Evolutionary conservation across 2,888 invertebrate species (phyloP), one percentile per base, ranked within the genome.

Genomic region (Dynastes maya): DNA sequence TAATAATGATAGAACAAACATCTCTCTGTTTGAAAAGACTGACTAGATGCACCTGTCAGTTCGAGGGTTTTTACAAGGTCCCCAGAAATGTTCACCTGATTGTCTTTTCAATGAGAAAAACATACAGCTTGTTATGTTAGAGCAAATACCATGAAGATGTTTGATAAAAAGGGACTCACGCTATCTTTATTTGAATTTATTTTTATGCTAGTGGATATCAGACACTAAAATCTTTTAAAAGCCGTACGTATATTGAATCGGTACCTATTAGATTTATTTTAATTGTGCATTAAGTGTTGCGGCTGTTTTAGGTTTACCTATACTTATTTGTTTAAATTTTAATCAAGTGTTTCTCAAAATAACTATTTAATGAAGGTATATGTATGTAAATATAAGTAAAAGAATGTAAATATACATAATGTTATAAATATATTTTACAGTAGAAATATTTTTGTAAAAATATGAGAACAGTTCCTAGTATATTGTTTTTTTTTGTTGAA

Each of bases 1-100:
- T 83, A 83, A 82, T 83, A 83, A 83, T 81, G 83, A 83, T 84
- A 83, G 82, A 80, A 79, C 82, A 83, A 84, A 84, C 82, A 84
- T 78, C 81, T 70, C 65, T 80, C 72, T 72, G 22, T 74, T 74
- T 74, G 72, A 74, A 29, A 63, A 74, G 72, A 40, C 61, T 74
- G 72, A 74, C 72, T 77, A 78, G 82, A 80, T 80, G 80, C 82
- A 82, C 82, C 82, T 82, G 82, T 82, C 83, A 79, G 81, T 61
- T 61, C 61, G 45, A 74, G 61, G 72, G 72, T 74, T 45, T 63
- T 72, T 58, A 58, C 37, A 29, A 40, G 37, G 49, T 29, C 45
- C 63, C 72, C 72, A 45, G 72, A 74, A 63, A 74, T 68, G 63
- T 74, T 40, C 63, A 58, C 51, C 58, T 51, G 72, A 72, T 72